Base-by-base conservation (phyloP, 2,113 vertebrate genomes). In the Panthera leo region DNA sequence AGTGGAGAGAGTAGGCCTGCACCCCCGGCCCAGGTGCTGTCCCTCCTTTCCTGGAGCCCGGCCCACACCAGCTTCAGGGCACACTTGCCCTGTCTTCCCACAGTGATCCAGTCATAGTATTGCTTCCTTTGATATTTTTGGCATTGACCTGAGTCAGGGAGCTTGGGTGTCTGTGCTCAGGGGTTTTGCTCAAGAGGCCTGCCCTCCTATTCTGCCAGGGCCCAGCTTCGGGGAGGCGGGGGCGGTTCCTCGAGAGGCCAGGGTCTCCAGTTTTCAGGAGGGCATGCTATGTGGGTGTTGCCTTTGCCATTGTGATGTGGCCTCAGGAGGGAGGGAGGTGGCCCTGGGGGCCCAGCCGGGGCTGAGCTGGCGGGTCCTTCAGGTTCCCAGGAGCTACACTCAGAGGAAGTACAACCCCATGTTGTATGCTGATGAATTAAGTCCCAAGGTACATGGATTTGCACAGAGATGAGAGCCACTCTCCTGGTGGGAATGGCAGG, bases 401-500 rank as follows among this genome's bases (percentile, higher is more conserved):
- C 95, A 88, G 94, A 98, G 98, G 97, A 98, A 97, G 94, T 98
- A 98, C 96, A 97, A 99, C 98, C 98, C 98, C 98, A 98, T 98
- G 67, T 98, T 97, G 98, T 97, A 95, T 97, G 97, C 98, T 98
- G 98, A 99, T 99, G 97, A 99, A 99, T 99, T 98, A 99, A 99
- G 99, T 99, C 98, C 98, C 98, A 79, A 63, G 70, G 15, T 42
- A 45, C 42, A 21, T 1, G 7, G 68, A 58, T 45, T 12, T 53
- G 61, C 92, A 98, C 97, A 96, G 97, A 96, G 98, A 96, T 76
- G 55, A 42, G 53, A 63, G 76, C 76, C 9, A 15, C 45, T n/a
- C 5, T 61, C 92, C 39, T 79, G 39, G 53, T 97, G 23, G 98
- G 96, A 70, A 1, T 45, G 96, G 98, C 97, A 98, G 98, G 98